phyloP scores from a whole-genome alignment of 2,113 vertebrate species.

The Hoplias malabaricus region DNA sequence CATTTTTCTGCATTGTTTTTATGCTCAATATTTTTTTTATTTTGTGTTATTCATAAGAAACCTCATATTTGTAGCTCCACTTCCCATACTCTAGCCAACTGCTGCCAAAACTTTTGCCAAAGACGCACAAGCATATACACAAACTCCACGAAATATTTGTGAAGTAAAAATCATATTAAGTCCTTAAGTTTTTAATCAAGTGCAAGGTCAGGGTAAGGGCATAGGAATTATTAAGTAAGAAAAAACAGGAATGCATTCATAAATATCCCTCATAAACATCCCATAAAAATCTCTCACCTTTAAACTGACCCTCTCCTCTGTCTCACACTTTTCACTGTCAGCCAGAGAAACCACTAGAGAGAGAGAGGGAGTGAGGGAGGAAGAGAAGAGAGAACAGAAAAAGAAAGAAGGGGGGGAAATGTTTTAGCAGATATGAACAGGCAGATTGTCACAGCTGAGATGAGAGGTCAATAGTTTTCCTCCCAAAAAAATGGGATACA shows the following conservation, averaged over 20 bases:
- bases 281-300: slow-evolving; percentile 50
- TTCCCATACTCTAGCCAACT: too few species aligned
- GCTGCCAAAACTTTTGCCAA: too few species aligned
- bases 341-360: slow-evolving; percentile 37
- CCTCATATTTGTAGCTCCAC: too few species aligned
- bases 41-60: too few species aligned
- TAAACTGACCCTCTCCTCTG: slow-evolving; percentile 73
- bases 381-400: slow-evolving; percentile 5
- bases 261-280: too few species aligned
- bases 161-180: too few species aligned
- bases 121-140: too few species aligned
- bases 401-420: background rate
- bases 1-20: too few species aligned
- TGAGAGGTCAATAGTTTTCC: background rate
- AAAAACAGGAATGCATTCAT: background rate
- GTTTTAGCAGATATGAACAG: background rate
- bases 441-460: background rate
- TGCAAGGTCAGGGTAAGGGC: background rate
- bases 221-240: background rate
- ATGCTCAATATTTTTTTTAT: too few species aligned
- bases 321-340: slow-evolving; percentile 74
- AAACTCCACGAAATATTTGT: too few species aligned
- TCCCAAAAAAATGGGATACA: too few species aligned
- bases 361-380: slow-evolving; percentile 21
- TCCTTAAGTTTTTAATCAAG: too few species aligned